Evolutionary conservation across 2,113 vertebrate species (phyloP), one percentile per base, ranked within the genome.

Genomic region (Hyperoodon ampullatus): DNA sequence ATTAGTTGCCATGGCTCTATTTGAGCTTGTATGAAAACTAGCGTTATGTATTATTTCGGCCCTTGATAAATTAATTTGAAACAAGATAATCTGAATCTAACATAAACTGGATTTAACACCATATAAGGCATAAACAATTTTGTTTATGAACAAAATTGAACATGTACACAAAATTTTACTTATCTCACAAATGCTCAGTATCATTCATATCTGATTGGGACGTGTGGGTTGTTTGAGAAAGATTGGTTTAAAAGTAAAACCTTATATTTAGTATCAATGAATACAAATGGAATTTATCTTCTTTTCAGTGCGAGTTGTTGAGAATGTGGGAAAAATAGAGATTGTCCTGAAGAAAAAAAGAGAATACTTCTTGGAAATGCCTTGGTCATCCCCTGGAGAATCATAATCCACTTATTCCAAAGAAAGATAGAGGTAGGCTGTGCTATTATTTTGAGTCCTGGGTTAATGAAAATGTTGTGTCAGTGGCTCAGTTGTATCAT

Each of bases 241-340:
- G 26, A 70, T 44, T 88, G 68, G 16, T 94, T 65, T 97, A 89
- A 75, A 89, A 84, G 53, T 90, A 85, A 93, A 75, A 55, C 33
- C 12, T 75, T 68, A 47, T 19, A 77, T 88, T 88, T 95, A 81
- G 7, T 94, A 35, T 81, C 23, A 74, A 0, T 81, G 53, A 94
- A 86, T 63, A 39, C 5, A 68, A 87, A 30, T 97, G 35, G 86
- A 98, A 92, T 96, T 96, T 68, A 88, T 98, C 78, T 98, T 97
- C 26, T 97, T 98, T 83, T 78, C 96, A 99, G 99, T 99, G 55
- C 98, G 98, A 84, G 97, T 99, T 95, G 96, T 98, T 75, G 98
- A 96, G 97, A 99, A 58, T 58, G 55, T 58, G 55, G 99, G 99
- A 65, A 99, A 99, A 98, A 98, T 99, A 94, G 99, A 99, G 97